These are phyloP conservation scores for Drosophila asahinai DNA, from an alignment of 1,140 invertebrate genomes.

Conservation along the genomic window DNA sequence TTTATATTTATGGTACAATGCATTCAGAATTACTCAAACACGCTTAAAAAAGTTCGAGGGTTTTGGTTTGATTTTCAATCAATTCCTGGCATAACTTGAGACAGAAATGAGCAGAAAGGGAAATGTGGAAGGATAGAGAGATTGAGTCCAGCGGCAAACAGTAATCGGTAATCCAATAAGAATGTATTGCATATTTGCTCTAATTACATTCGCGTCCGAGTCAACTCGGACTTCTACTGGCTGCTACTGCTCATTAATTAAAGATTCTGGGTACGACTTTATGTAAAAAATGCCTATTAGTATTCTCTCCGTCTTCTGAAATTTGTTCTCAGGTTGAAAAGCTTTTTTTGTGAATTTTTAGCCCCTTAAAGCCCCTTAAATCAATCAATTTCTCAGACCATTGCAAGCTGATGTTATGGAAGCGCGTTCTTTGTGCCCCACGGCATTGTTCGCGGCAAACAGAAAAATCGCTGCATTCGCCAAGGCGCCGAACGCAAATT, in stretches of 20 bases:
- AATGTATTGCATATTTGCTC: not conserved
- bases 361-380: not conserved
- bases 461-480: slow-evolving; percentile 60
- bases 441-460: slow-evolving; percentile 51
- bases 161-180: not conserved
- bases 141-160: not conserved
- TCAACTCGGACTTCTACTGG: not conserved
- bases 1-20: slow-evolving; percentile 77
- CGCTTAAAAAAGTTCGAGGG: slow-evolving; percentile 71
- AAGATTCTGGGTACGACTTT: too few relatives aligned
- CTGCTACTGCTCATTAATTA: not conserved
- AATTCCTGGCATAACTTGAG: slow-evolving; percentile 37
- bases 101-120: slow-evolving; percentile 3
- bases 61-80: slow-evolving; percentile 76
- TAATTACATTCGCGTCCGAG: not conserved
- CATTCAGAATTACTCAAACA: slow-evolving; percentile 78
- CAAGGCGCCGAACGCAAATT: slow-evolving; percentile 76
- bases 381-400: slow-evolving; percentile 35
- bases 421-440: slow-evolving; percentile 8
- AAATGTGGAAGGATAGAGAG: slow-evolving; percentile 4
- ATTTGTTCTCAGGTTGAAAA: not conserved
- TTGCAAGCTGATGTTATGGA: slow-evolving; percentile 24
- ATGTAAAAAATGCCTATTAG: too few relatives aligned
- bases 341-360: not conserved
- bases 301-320: not conserved